phyloP scores from a whole-genome alignment of 2,113 vertebrate genomes.

The Aythya baeri region DNA sequence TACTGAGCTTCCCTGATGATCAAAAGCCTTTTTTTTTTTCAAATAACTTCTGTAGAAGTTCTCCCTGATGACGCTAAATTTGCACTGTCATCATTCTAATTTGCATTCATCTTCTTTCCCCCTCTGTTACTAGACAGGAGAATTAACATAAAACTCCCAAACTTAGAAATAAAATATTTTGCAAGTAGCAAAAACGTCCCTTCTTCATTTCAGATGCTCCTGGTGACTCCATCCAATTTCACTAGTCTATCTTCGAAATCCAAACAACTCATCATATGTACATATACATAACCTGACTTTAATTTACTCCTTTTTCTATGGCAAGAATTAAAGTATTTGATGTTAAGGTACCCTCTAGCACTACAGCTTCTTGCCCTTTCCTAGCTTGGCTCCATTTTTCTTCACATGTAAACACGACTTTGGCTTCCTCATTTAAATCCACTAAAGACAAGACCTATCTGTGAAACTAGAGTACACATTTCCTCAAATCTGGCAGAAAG shows the following conservation, averaged over 20 bases:
- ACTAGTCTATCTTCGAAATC: neutral
- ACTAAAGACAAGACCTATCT: neutral
- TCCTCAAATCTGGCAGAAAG: neutral
- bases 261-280: neutral
- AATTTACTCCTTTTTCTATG: neutral
- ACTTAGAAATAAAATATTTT: neutral
- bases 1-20: neutral
- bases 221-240: neutral
- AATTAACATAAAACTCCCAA: neutral
- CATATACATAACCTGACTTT: neutral
- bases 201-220: neutral
- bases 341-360: neutral
- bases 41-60: neutral
- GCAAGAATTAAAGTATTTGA: neutral
- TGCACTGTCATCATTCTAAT: neutral
- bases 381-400: neutral
- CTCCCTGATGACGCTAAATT: neutral
- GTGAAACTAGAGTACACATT: neutral
- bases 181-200: neutral
- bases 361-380: neutral
- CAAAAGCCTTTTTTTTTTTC: neutral
- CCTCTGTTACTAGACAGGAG: neutral
- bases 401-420: neutral
- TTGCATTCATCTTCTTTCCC: neutral
- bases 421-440: neutral